A percentile compares a stretch with the other conserved stretches of the same genome.
These are phyloP conservation scores for Leptonema lineaticorne DNA, from an alignment of 1,140 invertebrate species.

Conservation along the genomic window DNA sequence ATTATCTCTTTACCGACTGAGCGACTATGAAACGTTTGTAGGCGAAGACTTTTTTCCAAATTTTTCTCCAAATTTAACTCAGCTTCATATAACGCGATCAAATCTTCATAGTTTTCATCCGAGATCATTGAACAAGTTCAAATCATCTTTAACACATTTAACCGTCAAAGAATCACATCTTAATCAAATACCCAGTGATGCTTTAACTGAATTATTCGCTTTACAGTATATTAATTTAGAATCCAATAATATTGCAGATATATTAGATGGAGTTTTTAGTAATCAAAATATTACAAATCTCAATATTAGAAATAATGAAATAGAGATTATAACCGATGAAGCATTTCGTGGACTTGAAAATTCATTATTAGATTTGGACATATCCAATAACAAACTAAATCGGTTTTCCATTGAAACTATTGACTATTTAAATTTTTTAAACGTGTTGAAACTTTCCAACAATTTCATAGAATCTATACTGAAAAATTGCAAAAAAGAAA, in stretches of 20 bases:
- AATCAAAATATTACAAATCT: background rate
- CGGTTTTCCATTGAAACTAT: background rate
- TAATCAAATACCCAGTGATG: background rate
- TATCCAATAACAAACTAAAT: background rate
- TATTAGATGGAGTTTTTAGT: background rate
- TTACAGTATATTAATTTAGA: background rate
- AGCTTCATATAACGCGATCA: background rate
- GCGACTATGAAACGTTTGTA: background rate
- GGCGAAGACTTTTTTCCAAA: background rate
- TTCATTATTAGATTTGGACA: background rate
- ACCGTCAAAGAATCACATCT: background rate
- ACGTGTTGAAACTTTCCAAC: background rate
- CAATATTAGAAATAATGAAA: slow-evolving; percentile 1
- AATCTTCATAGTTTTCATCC: background rate
- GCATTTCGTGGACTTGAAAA: background rate
- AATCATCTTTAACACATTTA: background rate
- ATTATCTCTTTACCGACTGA: background rate
- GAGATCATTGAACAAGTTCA: background rate
- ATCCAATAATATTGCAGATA: background rate
- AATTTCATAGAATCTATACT: background rate
- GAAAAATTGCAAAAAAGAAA: background rate
- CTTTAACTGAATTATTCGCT: background rate
- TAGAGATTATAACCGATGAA: slow-evolving; percentile 1
- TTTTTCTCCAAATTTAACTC: background rate
- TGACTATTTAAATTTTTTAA: background rate